Conservation (phyloP, 1,140 invertebrate genomes). For the Eciton burchellii region DNA sequence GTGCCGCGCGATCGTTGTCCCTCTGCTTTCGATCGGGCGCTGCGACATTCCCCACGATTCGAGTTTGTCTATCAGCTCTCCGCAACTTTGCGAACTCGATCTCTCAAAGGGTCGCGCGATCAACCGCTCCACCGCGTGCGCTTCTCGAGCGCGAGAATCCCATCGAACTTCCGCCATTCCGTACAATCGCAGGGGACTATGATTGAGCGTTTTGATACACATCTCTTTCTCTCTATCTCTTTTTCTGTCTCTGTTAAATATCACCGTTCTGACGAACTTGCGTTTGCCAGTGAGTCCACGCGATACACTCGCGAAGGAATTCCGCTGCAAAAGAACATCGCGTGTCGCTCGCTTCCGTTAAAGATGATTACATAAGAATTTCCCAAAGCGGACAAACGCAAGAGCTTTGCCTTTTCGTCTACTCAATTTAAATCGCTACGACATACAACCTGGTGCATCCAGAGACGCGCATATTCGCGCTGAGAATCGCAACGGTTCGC, state of each 20-base stretch:
- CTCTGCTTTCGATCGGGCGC: conserved; percentile 13
- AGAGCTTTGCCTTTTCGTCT: background rate
- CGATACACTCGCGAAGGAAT: background rate
- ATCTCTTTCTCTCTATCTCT: background rate
- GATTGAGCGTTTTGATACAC: conserved; percentile 36
- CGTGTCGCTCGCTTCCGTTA: background rate
- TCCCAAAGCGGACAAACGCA: background rate
- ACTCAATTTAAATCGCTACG: conserved; percentile 11
- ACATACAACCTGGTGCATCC: background rate
- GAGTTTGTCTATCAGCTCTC: background rate
- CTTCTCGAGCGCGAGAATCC: conserved; percentile 22
- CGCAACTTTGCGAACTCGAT: conserved; percentile 51
- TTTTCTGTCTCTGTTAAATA: background rate
- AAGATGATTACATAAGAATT: background rate
- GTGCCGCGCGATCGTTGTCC: background rate
- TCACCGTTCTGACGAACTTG: background rate
- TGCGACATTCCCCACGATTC: conserved; percentile 6
- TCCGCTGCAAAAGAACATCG: background rate
- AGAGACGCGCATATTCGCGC: background rate
- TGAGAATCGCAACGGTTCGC: background rate
- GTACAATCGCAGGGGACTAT: conserved; percentile 20
- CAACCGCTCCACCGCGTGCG: conserved; percentile 23
- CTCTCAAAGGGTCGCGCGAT: conserved; percentile 33
- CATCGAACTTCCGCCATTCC: conserved; percentile 39
- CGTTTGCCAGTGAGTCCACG: background rate